A percentile compares a stretch with the other conserved stretches of the same genome.
Conservation (phyloP, 2,888 invertebrate genomes). For the Cheilosia impressa region DNA sequence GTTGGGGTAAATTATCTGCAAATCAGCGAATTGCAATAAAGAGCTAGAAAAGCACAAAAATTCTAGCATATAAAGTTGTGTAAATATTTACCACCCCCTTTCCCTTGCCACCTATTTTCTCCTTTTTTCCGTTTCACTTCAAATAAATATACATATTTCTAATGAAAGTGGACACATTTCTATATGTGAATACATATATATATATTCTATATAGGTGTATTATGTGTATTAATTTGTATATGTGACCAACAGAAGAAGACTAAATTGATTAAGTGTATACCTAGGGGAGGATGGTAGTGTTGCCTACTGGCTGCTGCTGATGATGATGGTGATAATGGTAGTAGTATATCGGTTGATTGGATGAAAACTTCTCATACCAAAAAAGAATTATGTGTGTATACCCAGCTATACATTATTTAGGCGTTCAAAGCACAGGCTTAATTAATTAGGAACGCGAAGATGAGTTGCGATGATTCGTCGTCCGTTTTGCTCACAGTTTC, state of each 20-base stretch:
- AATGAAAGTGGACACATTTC: slow-evolving; percentile 56
- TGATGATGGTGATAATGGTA: slow-evolving; percentile 14
- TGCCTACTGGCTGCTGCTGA: slow-evolving; percentile 7
- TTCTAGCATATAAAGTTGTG: neutral
- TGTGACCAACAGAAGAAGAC: slow-evolving; percentile 30
- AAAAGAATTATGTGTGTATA: neutral
- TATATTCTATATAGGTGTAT: neutral
- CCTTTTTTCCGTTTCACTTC: neutral
- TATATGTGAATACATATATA: neutral
- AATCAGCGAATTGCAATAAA: slow-evolving; percentile 63
- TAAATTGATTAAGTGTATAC: slow-evolving; percentile 52
- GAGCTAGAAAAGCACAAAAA: slow-evolving; percentile 10
- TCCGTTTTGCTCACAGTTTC: neutral
- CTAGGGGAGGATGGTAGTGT: slow-evolving; percentile 21
- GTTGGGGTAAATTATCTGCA: slow-evolving; percentile 53
- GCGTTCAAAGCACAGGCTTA: slow-evolving; percentile 24
- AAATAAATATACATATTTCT: slow-evolving; percentile 39
- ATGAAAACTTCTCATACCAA: slow-evolving; percentile 28
- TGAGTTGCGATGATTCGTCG: slow-evolving; percentile 58
- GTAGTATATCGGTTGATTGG: slow-evolving; percentile 58
- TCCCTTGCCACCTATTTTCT: slow-evolving; percentile 6
- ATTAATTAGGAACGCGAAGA: slow-evolving; percentile 67
- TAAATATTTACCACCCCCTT: slow-evolving; percentile 57
- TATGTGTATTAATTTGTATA: slow-evolving; percentile 16
- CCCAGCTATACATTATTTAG: slow-evolving; percentile 20